Evolutionary conservation across 2,113 vertebrate species (phyloP), one percentile per base, ranked within the genome.

Genomic region (Nyctereutes procyonoides): DNA sequence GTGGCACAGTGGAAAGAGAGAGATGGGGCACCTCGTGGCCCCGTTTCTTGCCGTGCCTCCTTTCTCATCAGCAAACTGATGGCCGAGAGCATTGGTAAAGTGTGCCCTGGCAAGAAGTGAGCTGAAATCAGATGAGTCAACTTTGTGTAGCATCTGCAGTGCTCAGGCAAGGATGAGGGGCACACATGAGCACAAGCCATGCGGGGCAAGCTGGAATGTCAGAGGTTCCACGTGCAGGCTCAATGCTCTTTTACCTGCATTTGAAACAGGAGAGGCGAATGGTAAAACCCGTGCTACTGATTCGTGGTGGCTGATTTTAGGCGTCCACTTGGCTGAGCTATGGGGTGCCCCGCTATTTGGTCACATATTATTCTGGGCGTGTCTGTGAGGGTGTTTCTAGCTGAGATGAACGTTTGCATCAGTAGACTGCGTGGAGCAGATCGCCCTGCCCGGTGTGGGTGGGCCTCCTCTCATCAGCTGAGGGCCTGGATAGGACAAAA

Each of bases 41-140:
- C n/a, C 48, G 3, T 53, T 26, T 14, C 82, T 17, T 0, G 4
- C 15, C 3, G 22, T 0, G 16, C 32, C 0, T 60, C 19, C n/a
- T 48, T 35, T 12, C 48, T 63, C 56, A 12, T 35, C 5, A 14
- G 17, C 38, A 32, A n/a, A 2, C 8, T 1, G 24, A 63, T 6
- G 43, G 32, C 56, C 8, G 3, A 30, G 83, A 17, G 24, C 2
- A 3, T 14, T 11, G 35, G 14, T 13, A 5, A 62, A 20, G 19
- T 26, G 22, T 13, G 28, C 5, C 1, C 0, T 8, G 26, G 26
- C 20, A 15, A 14, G 30, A 35, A 65, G 30, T 0, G n/a, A 28
- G 0, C 8, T 1, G 3, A 1, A 55, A 65, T 7, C 65, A 1
- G n/a, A 0, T 0, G 56, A 35, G 65, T 15, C n/a, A 13, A 9